Evolutionary conservation across 2,113 vertebrate genomes (phyloP), one percentile per base, ranked within the genome.

Genomic region (Microtus montanus): DNA sequence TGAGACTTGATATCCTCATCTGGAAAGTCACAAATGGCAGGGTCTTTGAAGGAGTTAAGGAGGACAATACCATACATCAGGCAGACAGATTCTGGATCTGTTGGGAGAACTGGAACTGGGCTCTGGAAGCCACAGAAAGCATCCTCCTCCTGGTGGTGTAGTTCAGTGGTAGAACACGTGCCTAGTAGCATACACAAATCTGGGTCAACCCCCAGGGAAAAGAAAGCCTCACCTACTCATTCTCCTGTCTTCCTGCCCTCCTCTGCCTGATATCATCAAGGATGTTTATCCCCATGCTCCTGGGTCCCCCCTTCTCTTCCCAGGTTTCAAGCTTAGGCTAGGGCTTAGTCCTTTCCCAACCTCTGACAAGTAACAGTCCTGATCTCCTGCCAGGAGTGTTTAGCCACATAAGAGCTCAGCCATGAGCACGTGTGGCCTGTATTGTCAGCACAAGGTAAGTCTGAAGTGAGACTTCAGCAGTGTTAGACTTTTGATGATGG

Each of bases 1-100:
- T 68, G 22, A 63, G 38, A 52, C 89, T 91, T 58, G 5, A 38
- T 83, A 68, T 96, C 73, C 78, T 96, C 20, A 44, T 61, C 82
- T 7, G 30, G 77, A 94, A 94, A 94, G 78, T 83, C 73, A 74
- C 90, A n/a, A 82, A 75, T 7, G 30, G 64, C 17, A 44, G 63
- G 61, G 7, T 19, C 64, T 20, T 85, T 22, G 68, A 13, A 71
- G 83, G 58, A 63, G 87, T 58, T 30, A 35, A 7, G 78, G 70
- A n/a, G 68, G 58, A 17, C 19, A 6, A 22, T 12, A 35, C 35
- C 0, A 0, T 70, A 38, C 54, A 66, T 61, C 35, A 33, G 49
- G 71, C 1, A 10, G 47, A 0, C 4, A 33, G 11, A 33, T 52
- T 79, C 74, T 26, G 33, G 52, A 5, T 22, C 83, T n/a, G 17